Evolutionary conservation across 1,140 invertebrate genomes (phyloP).

Genomic region (Pogonomyrmex barbatus): DNA sequence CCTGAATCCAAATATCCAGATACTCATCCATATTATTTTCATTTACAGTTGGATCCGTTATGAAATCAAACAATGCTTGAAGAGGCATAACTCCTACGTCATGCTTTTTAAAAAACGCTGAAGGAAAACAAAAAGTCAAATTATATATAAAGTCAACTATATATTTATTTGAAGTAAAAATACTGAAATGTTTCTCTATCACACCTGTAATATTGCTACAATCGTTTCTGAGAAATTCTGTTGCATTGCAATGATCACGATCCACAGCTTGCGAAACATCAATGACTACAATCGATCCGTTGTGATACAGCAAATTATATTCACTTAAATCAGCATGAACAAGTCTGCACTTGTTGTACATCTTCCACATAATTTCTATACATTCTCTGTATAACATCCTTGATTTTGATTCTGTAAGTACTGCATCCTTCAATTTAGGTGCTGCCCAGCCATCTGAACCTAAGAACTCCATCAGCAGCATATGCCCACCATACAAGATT

Average conservation of each 20-base stretch:
- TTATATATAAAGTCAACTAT: neutral
- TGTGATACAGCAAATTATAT: constrained; percentile 96
- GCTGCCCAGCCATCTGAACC: constrained; percentile 96
- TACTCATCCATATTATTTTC: constrained; percentile 93
- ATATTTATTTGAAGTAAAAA: constrained; percentile 15
- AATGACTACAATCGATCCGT: constrained; percentile 95
- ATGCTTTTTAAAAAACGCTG: constrained; percentile 96
- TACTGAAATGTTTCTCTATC: constrained; percentile 2
- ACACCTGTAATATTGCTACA: constrained; percentile 95
- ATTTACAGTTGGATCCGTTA: constrained; percentile 95
- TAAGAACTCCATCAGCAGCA: constrained; percentile 98
- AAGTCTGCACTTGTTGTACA: constrained; percentile 97
- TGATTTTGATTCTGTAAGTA: constrained; percentile 89
- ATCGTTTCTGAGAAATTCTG: constrained; percentile 98
- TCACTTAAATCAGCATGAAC: constrained; percentile 99
- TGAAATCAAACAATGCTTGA: constrained; percentile 97
- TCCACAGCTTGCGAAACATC: constrained; percentile 99
- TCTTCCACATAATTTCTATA: constrained; percentile 95
- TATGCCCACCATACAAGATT: constrained; percentile 94
- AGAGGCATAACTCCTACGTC: constrained; percentile 95
- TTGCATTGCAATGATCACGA: constrained; percentile 98
- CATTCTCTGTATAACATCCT: constrained; percentile 95
- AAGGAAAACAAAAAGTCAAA: constrained; percentile 69
- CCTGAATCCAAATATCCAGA: constrained; percentile 90
- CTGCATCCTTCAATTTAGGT: constrained; percentile 94